Percentiles rank a stretch among this genome's conserved stretches.
Evolutionary conservation across 2,888 invertebrate species (phyloP).

Genomic region (Caenorhabditis doughertyi): DNA sequence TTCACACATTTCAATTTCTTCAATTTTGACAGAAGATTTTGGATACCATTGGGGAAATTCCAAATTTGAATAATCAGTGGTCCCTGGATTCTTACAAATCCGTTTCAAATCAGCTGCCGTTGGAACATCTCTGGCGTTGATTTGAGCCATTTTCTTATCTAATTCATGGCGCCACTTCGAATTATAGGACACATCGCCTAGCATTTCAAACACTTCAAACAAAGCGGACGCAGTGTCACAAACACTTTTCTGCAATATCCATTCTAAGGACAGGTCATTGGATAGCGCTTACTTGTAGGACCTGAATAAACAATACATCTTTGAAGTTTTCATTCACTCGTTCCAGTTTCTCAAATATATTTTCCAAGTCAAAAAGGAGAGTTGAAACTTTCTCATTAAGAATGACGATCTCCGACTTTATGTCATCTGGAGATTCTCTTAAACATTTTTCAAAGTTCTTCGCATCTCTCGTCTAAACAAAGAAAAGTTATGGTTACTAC

Average conservation of each 20-base stretch:
- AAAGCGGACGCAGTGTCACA: neutral
- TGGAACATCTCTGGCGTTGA: neutral
- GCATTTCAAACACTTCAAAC: too few species aligned
- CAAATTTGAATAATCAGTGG: neutral
- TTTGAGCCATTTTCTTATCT: neutral
- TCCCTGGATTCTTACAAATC: neutral
- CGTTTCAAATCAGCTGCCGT: neutral
- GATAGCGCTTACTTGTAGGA: conserved; percentile 6
- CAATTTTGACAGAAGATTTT: neutral
- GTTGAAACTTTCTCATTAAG: neutral
- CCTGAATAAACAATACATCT: neutral
- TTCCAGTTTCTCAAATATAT: neutral
- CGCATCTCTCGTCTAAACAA: neutral
- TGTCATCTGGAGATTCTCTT: neutral
- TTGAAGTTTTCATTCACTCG: neutral
- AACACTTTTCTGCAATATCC: neutral
- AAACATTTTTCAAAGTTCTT: neutral
- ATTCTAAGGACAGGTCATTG: neutral
- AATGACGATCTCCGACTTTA: neutral
- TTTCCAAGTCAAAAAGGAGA: neutral
- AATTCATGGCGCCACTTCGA: neutral
- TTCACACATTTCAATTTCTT: too few species aligned
- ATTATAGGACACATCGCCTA: too few species aligned
- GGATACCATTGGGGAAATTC: neutral
- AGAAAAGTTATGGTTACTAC: neutral